phyloP scores from a whole-genome alignment of 2,113 vertebrate species.

The Xenopus borealis region DNA sequence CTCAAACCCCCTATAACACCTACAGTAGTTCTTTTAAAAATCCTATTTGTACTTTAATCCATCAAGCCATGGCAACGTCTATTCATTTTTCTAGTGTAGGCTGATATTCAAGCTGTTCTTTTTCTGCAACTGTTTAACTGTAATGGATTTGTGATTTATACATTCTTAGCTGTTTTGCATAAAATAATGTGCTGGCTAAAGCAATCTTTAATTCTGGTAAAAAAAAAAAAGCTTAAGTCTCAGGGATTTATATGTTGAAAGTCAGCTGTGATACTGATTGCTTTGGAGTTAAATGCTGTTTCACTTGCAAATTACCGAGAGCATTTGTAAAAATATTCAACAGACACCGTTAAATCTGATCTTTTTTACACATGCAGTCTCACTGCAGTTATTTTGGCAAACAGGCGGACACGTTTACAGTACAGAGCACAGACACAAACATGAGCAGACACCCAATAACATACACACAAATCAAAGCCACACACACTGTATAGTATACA shows the following conservation, averaged over 20 bases:
- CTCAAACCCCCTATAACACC: too few species aligned
- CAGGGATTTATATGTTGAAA: slow-evolving; percentile 27
- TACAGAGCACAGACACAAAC: too few species aligned
- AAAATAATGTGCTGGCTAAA: slow-evolving; percentile 18
- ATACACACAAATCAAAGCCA: too few species aligned
- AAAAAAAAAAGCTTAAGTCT: slow-evolving; percentile 34
- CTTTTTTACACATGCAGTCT: background rate
- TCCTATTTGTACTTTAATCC: background rate
- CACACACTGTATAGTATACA: too few species aligned
- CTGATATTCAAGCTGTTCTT: slow-evolving; percentile 16
- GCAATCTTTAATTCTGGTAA: slow-evolving; percentile 26
- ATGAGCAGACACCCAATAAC: too few species aligned
- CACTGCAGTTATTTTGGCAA: background rate
- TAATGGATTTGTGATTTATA: slow-evolving; percentile 35
- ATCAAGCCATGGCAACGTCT: background rate
- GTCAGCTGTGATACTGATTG: slow-evolving; percentile 10
- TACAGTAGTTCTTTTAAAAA: too few species aligned
- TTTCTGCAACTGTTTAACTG: slow-evolving; percentile 11
- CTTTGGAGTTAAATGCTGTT: slow-evolving; percentile 11
- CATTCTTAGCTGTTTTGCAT: slow-evolving; percentile 28
- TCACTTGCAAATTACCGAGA: background rate
- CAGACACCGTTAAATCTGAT: slow-evolving; percentile 1
- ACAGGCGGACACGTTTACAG: background rate
- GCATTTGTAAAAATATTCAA: slow-evolving; percentile 5
- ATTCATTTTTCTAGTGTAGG: background rate